A percentile compares a stretch with the other conserved stretches of the same genome.
phyloP scores from a whole-genome alignment of 2,888 invertebrate genomes.

The Thecocarcelia acutangulata region DNA sequence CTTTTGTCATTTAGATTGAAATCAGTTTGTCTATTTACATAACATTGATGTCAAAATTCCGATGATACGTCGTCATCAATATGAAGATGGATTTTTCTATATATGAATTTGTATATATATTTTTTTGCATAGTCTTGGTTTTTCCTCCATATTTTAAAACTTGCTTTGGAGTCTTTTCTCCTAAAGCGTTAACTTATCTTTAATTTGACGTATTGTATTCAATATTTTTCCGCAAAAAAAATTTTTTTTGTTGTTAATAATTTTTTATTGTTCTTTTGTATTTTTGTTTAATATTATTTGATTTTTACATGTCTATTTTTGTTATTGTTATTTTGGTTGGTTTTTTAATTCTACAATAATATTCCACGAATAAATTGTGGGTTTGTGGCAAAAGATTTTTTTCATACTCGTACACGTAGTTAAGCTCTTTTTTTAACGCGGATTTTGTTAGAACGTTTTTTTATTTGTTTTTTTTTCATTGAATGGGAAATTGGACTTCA shows the following conservation, averaged over 20 bases:
- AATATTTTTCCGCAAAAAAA: constrained; percentile 40
- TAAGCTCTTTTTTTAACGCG: constrained; percentile 33
- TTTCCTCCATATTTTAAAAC: no score
- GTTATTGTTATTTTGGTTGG: constrained; percentile 10
- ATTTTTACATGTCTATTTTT: constrained; percentile 20
- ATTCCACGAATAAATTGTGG: constrained; percentile 26
- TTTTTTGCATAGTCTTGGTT: no score
- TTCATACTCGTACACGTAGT: constrained; percentile 1
- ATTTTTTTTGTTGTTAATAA: constrained; percentile 13
- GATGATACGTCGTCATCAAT: no score
- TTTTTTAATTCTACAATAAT: background rate
- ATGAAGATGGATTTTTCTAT: no score
- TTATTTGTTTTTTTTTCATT: background rate
- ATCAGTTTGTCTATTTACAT: no score
- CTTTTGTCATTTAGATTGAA: no score
- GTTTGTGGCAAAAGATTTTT: constrained; percentile 19
- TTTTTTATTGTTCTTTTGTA: constrained; percentile 55
- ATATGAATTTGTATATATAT: no score
- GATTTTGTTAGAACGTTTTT: constrained; percentile 31
- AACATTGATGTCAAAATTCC: no score
- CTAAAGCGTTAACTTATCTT: constrained; percentile 32
- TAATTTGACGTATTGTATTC: constrained; percentile 30
- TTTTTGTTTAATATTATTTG: constrained; percentile 48
- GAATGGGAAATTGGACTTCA: constrained; percentile 37
- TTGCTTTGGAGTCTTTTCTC: background rate